A percentile compares a stretch with the other conserved stretches of the same genome.
Conservation (phyloP, 2,888 invertebrate genomes). For the Orchesellides sinensis region DNA sequence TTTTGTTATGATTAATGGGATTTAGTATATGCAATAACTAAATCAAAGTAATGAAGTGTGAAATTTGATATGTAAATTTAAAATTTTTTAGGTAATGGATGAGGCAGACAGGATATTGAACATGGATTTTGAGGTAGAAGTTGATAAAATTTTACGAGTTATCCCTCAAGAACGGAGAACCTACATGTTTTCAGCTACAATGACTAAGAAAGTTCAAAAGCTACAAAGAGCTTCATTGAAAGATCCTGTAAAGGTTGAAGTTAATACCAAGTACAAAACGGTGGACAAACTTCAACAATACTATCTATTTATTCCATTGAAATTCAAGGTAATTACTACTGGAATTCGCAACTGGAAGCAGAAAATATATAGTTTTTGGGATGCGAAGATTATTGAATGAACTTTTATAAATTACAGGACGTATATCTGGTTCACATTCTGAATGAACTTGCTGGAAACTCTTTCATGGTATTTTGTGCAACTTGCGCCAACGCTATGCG, state of each 20-base stretch:
- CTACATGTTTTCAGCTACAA: constrained; percentile 98
- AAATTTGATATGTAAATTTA: too few relatives aligned
- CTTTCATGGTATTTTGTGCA: constrained; percentile 97
- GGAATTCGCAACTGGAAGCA: not conserved
- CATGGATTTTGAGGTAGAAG: constrained; percentile 99
- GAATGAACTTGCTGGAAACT: constrained; percentile 96
- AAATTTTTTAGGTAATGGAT: constrained; percentile 90
- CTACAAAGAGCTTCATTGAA: constrained; percentile 95
- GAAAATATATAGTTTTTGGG: not conserved
- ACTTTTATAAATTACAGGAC: constrained; percentile 82
- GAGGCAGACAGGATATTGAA: constrained; percentile 99
- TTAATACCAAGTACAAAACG: constrained; percentile 97
- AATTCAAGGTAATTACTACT: constrained; percentile 91
- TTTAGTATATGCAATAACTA: not conserved
- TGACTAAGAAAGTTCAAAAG: constrained; percentile 98
- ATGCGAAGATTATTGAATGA: not conserved
- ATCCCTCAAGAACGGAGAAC: constrained; percentile 95
- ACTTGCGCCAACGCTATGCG: constrained; percentile 96
- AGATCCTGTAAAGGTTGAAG: constrained; percentile 97
- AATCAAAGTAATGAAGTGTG: too few relatives aligned
- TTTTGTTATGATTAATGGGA: too few relatives aligned
- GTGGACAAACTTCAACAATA: constrained; percentile 97
- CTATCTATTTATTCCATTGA: constrained; percentile 96
- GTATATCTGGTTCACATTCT: constrained; percentile 96
- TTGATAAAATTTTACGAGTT: constrained; percentile 95